phyloP scores from a whole-genome alignment of 2,113 vertebrate species.

The Osmerus mordax region DNA sequence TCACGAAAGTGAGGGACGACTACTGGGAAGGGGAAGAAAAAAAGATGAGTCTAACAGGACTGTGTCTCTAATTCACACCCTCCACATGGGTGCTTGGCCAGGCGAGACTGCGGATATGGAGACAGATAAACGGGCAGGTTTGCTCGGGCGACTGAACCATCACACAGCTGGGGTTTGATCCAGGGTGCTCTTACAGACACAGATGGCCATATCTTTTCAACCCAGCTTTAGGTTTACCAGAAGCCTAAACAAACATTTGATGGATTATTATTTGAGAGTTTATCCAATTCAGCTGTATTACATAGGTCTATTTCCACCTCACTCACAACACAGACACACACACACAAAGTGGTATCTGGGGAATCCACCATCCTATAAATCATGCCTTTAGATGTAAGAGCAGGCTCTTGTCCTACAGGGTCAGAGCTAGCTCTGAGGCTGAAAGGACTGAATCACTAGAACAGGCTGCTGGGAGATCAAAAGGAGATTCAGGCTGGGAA shows the following conservation, averaged over 20 bases:
- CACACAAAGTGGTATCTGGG: background rate
- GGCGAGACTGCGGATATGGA: background rate
- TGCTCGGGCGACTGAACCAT: background rate
- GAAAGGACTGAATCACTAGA: conserved; percentile 20
- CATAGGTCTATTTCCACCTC: too few relatives aligned
- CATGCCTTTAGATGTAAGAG: conserved; percentile 9
- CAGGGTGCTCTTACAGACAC: too few relatives aligned
- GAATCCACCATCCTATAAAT: background rate
- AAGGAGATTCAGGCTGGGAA: background rate
- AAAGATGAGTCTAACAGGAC: background rate
- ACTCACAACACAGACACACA: background rate
- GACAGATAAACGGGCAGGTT: background rate
- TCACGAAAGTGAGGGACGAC: background rate
- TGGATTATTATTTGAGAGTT: too few relatives aligned
- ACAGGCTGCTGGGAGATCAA: conserved; percentile 20
- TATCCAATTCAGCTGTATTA: too few relatives aligned
- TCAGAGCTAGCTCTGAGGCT: conserved; percentile 21
- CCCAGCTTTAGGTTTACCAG: too few relatives aligned
- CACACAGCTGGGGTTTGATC: background rate
- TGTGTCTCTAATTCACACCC: background rate
- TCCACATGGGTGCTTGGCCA: background rate
- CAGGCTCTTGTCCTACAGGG: conserved; percentile 16
- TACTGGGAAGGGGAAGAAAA: background rate
- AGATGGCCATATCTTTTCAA: too few relatives aligned
- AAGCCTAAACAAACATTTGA: too few relatives aligned